A percentile compares a stretch with the other conserved stretches of the same genome.
phyloP scores from a whole-genome alignment of 2,888 invertebrate species.

The Eupithecia exiguata region DNA sequence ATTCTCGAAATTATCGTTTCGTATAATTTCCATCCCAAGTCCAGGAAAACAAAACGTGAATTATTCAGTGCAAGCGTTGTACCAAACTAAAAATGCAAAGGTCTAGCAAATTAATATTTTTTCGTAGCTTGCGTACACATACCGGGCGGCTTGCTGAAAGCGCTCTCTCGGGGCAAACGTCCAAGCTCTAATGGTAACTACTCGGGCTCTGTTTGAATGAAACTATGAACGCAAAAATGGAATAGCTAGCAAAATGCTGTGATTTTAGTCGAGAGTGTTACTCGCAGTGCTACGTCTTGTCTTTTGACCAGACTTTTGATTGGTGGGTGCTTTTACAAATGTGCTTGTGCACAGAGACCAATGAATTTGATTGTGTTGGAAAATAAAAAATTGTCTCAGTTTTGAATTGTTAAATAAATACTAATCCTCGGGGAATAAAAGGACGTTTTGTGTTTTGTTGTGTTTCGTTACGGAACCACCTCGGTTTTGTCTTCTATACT shows the following conservation, averaged over 20 bases:
- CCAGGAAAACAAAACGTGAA: not conserved
- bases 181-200: constrained; percentile 74
- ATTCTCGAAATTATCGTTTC: not conserved
- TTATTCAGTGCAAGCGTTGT: constrained; percentile 7
- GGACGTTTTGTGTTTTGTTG: no score
- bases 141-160: constrained; percentile 63
- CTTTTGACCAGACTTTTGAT: not conserved
- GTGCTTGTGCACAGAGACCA: not conserved
- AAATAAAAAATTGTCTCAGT: no score
- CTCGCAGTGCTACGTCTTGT: not conserved
- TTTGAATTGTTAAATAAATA: no score
- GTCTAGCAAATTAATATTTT: constrained; percentile 27
- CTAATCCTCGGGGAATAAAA: no score
- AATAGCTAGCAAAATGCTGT: constrained; percentile 37
- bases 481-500: no score
- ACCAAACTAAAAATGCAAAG: constrained; percentile 37
- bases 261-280: constrained; percentile 24
- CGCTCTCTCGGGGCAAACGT: constrained; percentile 72
- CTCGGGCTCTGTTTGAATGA: constrained; percentile 65
- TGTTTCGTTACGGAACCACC: no score
- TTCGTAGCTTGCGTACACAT: constrained; percentile 54
- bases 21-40: not conserved
- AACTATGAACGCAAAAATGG: constrained; percentile 60
- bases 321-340: not conserved
- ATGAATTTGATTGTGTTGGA: no score